Conservation (phyloP, 2,888 invertebrate species). For the Onthophagus sagittarius region DNA sequence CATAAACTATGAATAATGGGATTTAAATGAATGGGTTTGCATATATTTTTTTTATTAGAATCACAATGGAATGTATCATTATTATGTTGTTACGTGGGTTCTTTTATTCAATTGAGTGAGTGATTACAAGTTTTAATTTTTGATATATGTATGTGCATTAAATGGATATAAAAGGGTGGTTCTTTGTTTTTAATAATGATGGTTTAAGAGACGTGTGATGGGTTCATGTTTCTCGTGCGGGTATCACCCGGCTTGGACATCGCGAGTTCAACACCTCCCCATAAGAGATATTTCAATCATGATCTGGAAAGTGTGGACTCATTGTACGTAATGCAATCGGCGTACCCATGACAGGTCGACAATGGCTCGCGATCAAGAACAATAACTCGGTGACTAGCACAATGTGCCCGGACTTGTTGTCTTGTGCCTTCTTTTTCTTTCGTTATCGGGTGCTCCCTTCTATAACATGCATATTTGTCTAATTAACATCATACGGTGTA, state of each 20-base stretch:
- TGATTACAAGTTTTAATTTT: no score
- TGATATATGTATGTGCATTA: background rate
- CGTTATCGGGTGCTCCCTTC: constrained; percentile 29
- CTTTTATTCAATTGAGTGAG: background rate
- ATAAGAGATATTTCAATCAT: constrained; percentile 24
- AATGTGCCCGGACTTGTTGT: constrained; percentile 30
- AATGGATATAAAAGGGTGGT: background rate
- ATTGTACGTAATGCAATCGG: constrained; percentile 42
- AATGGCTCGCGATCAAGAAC: constrained; percentile 41
- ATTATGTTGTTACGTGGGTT: background rate
- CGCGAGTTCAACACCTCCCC: constrained; percentile 23
- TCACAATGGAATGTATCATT: background rate
- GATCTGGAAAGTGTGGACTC: constrained; percentile 36
- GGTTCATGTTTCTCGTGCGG: background rate
- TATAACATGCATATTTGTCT: constrained; percentile 36
- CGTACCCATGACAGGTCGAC: constrained; percentile 38
- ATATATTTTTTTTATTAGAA: background rate
- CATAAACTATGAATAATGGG: background rate
- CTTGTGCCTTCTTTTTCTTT: constrained; percentile 28
- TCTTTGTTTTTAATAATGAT: no score
- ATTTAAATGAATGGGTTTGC: background rate
- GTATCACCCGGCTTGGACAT: constrained; percentile 10
- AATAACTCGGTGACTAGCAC: constrained; percentile 43
- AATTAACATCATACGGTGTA: constrained; percentile 28
- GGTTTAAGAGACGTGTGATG: background rate